These are phyloP conservation scores for Drosophila villosipedis DNA, from an alignment of 2,888 invertebrate species.

Conservation along the genomic window DNA sequence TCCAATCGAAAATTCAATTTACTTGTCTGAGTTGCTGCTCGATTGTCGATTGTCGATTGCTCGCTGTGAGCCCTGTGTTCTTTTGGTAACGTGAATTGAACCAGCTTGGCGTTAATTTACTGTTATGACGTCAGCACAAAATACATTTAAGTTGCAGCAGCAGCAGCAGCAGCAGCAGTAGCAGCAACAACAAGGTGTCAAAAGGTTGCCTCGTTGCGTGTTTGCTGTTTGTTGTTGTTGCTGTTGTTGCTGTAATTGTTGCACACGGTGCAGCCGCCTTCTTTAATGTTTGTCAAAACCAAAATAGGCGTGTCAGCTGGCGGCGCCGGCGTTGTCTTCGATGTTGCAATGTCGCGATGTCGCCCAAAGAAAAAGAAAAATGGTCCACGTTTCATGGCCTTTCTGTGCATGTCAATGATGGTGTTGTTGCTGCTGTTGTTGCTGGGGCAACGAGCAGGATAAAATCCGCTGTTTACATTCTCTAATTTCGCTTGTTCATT, in stretches of 20 bases:
- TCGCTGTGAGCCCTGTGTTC: conserved; percentile 1
- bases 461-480: conserved; percentile 81
- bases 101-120: conserved; percentile 61
- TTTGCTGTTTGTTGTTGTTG: background rate
- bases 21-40: conserved; percentile 40
- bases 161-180: conserved; percentile 13
- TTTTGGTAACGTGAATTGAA: conserved; percentile 15
- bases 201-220: conserved; percentile 44
- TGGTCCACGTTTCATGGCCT: conserved; percentile 65
- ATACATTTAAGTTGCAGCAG: conserved; percentile 29
- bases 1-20: conserved; percentile 63
- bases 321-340: conserved; percentile 52
- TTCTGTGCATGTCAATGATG: conserved; percentile 44
- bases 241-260: conserved; percentile 40
- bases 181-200: conserved; percentile 27
- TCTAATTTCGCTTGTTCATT: conserved; percentile 82
- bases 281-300: conserved; percentile 26
- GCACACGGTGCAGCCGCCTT: background rate
- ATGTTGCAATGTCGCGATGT: conserved; percentile 9
- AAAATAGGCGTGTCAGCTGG: conserved; percentile 64
- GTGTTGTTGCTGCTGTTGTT: conserved; percentile 24
- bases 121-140: conserved; percentile 70
- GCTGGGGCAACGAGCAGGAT: conserved; percentile 74
- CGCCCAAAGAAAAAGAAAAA: conserved; percentile 59
- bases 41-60: background rate